phyloP scores from a whole-genome alignment of 2,113 vertebrate genomes.

The Excalfactoria chinensis region DNA sequence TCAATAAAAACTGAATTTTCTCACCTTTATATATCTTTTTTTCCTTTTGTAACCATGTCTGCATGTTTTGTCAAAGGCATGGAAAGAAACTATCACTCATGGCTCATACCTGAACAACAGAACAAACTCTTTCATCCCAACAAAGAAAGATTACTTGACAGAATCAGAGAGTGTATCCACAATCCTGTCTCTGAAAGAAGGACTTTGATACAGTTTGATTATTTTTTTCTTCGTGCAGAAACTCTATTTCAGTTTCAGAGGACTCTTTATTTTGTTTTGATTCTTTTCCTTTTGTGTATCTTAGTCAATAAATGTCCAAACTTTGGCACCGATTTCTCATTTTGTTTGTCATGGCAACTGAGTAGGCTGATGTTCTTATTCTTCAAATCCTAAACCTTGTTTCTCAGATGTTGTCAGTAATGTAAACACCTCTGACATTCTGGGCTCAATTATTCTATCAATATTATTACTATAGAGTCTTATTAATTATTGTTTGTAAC shows the following conservation, averaged over 20 bases:
- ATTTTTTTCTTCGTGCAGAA: conserved; percentile 30
- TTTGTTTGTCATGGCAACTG: conserved; percentile 22
- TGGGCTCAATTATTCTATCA: background rate
- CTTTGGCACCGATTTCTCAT: conserved; percentile 14
- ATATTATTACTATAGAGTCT: background rate
- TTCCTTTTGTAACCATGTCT: conserved; percentile 46
- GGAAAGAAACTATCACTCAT: conserved; percentile 49
- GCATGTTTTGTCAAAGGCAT: conserved; percentile 42
- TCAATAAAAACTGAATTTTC: background rate
- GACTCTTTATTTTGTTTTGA: conserved; percentile 50
- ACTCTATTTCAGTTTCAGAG: conserved; percentile 59
- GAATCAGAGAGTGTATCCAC: conserved; percentile 55
- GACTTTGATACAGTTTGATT: conserved; percentile 34
- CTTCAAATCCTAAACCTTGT: background rate
- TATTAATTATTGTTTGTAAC: background rate
- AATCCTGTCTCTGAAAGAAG: conserved; percentile 43
- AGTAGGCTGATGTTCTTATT: background rate
- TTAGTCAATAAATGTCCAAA: conserved; percentile 47
- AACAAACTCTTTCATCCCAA: conserved; percentile 51
- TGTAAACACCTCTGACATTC: background rate
- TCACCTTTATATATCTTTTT: conserved; percentile 33
- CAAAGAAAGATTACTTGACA: conserved; percentile 45
- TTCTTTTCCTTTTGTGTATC: conserved; percentile 44
- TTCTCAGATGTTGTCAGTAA: background rate
- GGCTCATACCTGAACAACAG: conserved; percentile 61